Conservation (phyloP, 2,113 vertebrate genomes). For the Brachypteracias leptosomus region DNA sequence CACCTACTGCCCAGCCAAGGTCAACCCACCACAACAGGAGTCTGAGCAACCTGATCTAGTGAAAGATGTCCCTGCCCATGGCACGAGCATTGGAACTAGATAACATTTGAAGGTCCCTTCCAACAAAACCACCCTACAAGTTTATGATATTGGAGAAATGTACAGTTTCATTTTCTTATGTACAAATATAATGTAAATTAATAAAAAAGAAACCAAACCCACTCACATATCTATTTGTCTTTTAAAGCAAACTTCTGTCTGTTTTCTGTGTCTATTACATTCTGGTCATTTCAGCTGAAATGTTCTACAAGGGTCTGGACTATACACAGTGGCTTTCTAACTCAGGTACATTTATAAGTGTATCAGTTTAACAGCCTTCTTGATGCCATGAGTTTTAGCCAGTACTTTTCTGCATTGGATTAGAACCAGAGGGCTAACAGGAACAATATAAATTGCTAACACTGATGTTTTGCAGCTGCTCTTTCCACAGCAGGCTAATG, state of each 20-base stretch:
- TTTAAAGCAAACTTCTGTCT: neutral
- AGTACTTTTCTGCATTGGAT: neutral
- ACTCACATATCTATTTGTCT: neutral
- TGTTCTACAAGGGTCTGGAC: neutral
- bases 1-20: neutral
- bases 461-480: constrained; percentile 3
- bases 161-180: neutral
- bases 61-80: neutral
- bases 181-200: neutral
- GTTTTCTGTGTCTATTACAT: neutral
- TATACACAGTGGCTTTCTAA: neutral
- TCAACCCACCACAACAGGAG: neutral
- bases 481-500: neutral
- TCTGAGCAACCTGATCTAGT: neutral
- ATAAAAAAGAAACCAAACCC: too few relatives aligned
- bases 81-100: neutral
- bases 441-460: constrained; percentile 1
- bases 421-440: neutral
- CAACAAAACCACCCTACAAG: neutral
- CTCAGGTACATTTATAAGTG: neutral
- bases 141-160: neutral
- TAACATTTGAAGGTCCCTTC: neutral
- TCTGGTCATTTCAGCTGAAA: neutral
- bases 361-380: neutral
- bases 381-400: neutral